These are phyloP conservation scores for Uropsilus gracilis DNA, from an alignment of 2,113 vertebrate species.

Conservation along the genomic window DNA sequence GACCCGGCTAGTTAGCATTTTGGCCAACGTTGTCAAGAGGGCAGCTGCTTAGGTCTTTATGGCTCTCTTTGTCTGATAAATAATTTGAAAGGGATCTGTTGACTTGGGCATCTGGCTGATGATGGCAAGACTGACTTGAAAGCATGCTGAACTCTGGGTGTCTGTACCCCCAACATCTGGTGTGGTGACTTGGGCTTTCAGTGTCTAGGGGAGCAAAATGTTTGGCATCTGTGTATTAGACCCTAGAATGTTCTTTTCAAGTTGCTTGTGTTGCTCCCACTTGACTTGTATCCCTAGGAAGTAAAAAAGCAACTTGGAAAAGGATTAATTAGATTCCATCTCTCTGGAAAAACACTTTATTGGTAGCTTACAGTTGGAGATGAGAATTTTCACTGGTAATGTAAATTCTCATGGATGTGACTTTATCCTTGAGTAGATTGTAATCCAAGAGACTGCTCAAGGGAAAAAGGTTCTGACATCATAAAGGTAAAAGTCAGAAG, in stretches of 20 bases:
- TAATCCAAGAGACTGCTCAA: neutral
- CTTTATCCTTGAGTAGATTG: slow-evolving; percentile 37
- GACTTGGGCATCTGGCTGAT: slow-evolving; percentile 60
- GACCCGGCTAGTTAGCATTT: slow-evolving; percentile 59
- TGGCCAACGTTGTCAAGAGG: neutral
- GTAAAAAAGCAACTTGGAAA: slow-evolving; percentile 50
- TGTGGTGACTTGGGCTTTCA: slow-evolving; percentile 10
- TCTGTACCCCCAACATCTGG: slow-evolving; percentile 59
- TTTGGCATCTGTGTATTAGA: slow-evolving; percentile 71
- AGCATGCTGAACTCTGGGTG: slow-evolving; percentile 52
- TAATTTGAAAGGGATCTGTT: slow-evolving; percentile 54
- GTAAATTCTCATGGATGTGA: neutral
- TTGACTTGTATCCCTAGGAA: slow-evolving; percentile 62
- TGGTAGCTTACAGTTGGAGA: slow-evolving; percentile 26
- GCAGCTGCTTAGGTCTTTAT: slow-evolving; percentile 56
- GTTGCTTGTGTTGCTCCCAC: slow-evolving; percentile 59
- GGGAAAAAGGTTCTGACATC: slow-evolving; percentile 7
- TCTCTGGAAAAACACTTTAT: neutral
- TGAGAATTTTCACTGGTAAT: slow-evolving; percentile 17
- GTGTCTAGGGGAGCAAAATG: neutral
- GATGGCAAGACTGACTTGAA: slow-evolving; percentile 56
- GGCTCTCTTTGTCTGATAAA: slow-evolving; percentile 57
- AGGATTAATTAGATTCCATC: slow-evolving; percentile 64
- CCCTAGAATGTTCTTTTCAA: slow-evolving; percentile 61
- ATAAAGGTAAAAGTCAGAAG: neutral